phyloP scores from a whole-genome alignment of 1,140 invertebrate genomes.

The Andricus grossulariae region DNA sequence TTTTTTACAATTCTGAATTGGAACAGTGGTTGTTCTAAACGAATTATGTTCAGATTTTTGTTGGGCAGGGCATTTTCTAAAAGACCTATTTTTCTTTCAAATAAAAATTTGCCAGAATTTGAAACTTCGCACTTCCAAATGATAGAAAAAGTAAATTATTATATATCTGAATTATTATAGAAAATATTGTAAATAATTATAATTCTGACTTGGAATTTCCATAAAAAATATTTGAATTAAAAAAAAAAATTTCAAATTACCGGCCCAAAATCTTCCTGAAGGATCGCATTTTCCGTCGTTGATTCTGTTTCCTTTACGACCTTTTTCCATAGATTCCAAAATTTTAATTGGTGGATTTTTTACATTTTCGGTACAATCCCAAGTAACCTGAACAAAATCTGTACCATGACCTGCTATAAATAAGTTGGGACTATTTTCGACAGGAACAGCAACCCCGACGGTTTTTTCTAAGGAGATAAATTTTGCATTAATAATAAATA shows the following conservation, averaged over 20 bases:
- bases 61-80: too few relatives aligned
- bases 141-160: neutral
- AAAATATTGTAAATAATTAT: neutral
- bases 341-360: slow-evolving; percentile 73
- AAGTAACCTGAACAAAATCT: slow-evolving; percentile 80
- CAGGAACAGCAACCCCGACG: slow-evolving; percentile 81
- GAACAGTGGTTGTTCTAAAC: too few relatives aligned
- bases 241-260: slow-evolving; percentile 70
- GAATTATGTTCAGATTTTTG: too few relatives aligned
- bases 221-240: too few relatives aligned
- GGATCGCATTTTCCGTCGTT: slow-evolving; percentile 93
- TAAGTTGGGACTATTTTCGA: slow-evolving; percentile 77
- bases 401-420: slow-evolving; percentile 81
- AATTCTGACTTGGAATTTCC: neutral
- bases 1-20: neutral
- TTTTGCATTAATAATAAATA: too few relatives aligned
- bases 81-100: too few relatives aligned
- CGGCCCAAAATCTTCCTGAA: slow-evolving; percentile 86
- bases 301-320: slow-evolving; percentile 79
- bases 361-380: slow-evolving; percentile 78
- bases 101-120: too few relatives aligned
- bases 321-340: slow-evolving; percentile 78
- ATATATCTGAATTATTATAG: too few relatives aligned
- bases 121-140: too few relatives aligned
- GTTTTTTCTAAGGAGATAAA: slow-evolving; percentile 69